Percentiles rank a stretch among this genome's conserved stretches.
Evolutionary conservation across 2,888 invertebrate species (phyloP).

Genomic region (Megaustenia siamemsis): DNA sequence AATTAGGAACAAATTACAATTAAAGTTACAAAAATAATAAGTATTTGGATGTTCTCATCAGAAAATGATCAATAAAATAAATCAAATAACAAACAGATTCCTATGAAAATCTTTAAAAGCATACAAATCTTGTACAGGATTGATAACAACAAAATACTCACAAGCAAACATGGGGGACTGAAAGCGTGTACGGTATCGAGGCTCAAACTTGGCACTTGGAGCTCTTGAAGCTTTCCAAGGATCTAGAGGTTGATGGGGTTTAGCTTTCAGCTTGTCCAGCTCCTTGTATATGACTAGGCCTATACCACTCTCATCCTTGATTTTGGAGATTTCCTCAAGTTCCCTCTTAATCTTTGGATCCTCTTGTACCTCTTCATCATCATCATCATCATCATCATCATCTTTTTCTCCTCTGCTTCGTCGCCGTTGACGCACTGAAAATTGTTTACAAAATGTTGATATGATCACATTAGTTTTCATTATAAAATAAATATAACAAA

Average conservation of each 20-base stretch:
- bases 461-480: too few relatives aligned
- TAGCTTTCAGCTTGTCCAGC: slow-evolving; percentile 67
- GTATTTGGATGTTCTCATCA: too few relatives aligned
- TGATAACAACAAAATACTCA: slow-evolving; percentile 78
- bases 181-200: slow-evolving; percentile 85
- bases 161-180: slow-evolving; percentile 99
- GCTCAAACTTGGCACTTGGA: slow-evolving; percentile 85
- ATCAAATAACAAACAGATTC: too few relatives aligned
- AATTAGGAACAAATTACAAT: too few relatives aligned
- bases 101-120: too few relatives aligned
- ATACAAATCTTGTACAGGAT: neutral
- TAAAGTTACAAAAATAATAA: too few relatives aligned
- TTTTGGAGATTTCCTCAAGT: slow-evolving; percentile 93
- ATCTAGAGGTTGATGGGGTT: slow-evolving; percentile 83
- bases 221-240: slow-evolving; percentile 98
- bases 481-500: too few relatives aligned
- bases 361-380: slow-evolving; percentile 88
- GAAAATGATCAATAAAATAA: too few relatives aligned
- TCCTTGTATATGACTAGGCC: slow-evolving; percentile 83
- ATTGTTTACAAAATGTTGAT: neutral
- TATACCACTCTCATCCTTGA: slow-evolving; percentile 88
- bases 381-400: slow-evolving; percentile 79
- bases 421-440: neutral
- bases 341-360: slow-evolving; percentile 86
- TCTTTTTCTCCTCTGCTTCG: slow-evolving; percentile 70